A percentile compares a stretch with the other conserved stretches of the same genome.
These are phyloP conservation scores for Silurus glanis DNA, from an alignment of 2,113 vertebrate genomes.

Conservation along the genomic window DNA sequence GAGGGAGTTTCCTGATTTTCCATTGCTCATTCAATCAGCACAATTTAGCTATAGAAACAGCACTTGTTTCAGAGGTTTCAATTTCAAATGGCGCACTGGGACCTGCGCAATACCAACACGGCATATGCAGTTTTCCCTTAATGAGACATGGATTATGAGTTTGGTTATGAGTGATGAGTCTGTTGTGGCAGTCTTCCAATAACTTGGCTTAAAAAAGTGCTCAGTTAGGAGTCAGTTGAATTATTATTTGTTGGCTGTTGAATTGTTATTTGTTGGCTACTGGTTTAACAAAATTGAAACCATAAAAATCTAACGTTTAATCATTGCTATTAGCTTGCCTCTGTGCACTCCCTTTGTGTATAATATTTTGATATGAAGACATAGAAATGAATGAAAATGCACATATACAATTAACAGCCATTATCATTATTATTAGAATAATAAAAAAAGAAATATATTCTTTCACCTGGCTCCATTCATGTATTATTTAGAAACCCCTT, in stretches of 20 bases:
- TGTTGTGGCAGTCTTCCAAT: neutral
- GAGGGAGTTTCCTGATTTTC: slow-evolving; percentile 31
- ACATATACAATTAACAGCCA: neutral
- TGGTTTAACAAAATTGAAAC: slow-evolving; percentile 1
- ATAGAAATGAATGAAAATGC: neutral
- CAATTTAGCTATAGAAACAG: slow-evolving; percentile 51
- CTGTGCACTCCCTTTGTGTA: slow-evolving; percentile 13
- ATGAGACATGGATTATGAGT: neutral
- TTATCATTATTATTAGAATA: slow-evolving; percentile 9
- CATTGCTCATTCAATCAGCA: neutral
- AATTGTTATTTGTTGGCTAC: slow-evolving; percentile 28
- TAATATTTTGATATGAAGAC: neutral
- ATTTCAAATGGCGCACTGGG: slow-evolving; percentile 45
- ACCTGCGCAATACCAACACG: neutral
- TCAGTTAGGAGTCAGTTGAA: neutral
- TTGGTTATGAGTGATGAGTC: neutral
- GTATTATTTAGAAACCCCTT: slow-evolving; percentile 35
- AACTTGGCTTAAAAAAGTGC: slow-evolving; percentile 2
- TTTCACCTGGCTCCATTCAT: slow-evolving; percentile 22
- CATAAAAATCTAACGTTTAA: neutral
- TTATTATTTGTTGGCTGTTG: slow-evolving; percentile 32
- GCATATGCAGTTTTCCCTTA: neutral
- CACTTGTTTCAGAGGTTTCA: slow-evolving; percentile 26
- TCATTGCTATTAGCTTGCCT: neutral
- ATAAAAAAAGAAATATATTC: slow-evolving; percentile 8